These are phyloP conservation scores for Thripadectes ignobilis DNA, from an alignment of 2,797 vertebrate genomes.

Conservation along the genomic window DNA sequence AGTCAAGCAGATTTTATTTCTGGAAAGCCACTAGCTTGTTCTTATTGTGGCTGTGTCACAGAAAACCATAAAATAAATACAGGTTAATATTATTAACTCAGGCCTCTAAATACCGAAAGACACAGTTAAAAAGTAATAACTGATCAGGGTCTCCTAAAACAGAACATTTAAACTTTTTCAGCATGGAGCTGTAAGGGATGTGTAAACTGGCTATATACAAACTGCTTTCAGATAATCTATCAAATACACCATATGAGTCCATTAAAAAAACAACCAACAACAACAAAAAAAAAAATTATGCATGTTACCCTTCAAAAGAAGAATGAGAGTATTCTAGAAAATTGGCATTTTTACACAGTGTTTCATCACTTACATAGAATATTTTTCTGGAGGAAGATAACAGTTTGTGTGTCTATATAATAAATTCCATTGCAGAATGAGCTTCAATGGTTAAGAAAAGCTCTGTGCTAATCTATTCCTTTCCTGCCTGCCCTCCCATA, in stretches of 20 bases:
- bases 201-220: background rate
- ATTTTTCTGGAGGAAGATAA: background rate
- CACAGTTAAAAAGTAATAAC: background rate
- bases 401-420: background rate
- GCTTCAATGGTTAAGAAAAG: background rate
- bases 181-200: background rate
- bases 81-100: background rate
- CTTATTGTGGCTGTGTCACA: background rate
- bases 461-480: accelerated
- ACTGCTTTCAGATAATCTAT: background rate
- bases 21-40: background rate
- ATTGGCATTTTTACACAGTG: background rate
- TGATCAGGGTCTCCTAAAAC: background rate
- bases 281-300: background rate
- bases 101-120: background rate
- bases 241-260: background rate
- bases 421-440: background rate
- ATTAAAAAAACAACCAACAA: background rate
- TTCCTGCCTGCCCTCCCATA: background rate
- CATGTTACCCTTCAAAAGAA: background rate
- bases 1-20: background rate
- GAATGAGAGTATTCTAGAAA: background rate
- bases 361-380: background rate
- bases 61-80: background rate
- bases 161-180: background rate